Percentiles rank a stretch among this genome's conserved stretches.
These are phyloP conservation scores for Dendrocincla fuliginosa DNA, from an alignment of 2,797 vertebrate genomes.

Conservation along the genomic window DNA sequence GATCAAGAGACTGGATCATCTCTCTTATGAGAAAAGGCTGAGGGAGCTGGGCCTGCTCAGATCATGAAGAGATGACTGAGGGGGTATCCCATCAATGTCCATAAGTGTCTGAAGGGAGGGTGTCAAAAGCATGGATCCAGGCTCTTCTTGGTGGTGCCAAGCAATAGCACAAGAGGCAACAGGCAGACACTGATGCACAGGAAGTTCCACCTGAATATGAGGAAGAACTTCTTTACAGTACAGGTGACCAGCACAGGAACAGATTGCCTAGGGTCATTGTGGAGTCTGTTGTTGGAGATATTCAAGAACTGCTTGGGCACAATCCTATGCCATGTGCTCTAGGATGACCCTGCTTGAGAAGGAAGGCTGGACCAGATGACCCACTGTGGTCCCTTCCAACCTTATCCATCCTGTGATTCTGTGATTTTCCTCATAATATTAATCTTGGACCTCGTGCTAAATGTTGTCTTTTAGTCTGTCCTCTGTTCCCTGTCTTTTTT, in stretches of 20 bases:
- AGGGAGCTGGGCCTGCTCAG: neutral
- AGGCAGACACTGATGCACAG: neutral
- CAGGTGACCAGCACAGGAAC: rapidly evolving
- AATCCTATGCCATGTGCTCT: neutral
- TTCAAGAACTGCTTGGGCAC: neutral
- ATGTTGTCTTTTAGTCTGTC: neutral
- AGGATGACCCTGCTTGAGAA: neutral
- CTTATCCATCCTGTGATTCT: neutral
- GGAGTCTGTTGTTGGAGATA: neutral
- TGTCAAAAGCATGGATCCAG: neutral
- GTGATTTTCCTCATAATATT: neutral
- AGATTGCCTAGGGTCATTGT: neutral
- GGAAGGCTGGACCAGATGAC: neutral
- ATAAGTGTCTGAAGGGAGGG: neutral
- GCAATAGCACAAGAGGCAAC: neutral
- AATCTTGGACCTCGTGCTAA: neutral
- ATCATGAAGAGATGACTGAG: neutral
- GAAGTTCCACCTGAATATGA: neutral
- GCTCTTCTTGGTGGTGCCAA: neutral
- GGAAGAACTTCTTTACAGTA: neutral
- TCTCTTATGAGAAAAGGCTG: neutral
- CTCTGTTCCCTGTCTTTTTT: neutral
- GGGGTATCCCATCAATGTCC: rapidly evolving
- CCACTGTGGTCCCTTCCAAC: neutral
- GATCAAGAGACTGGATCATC: neutral